phyloP scores from a whole-genome alignment of 2,888 invertebrate species.

The Lathronympha strigana region DNA sequence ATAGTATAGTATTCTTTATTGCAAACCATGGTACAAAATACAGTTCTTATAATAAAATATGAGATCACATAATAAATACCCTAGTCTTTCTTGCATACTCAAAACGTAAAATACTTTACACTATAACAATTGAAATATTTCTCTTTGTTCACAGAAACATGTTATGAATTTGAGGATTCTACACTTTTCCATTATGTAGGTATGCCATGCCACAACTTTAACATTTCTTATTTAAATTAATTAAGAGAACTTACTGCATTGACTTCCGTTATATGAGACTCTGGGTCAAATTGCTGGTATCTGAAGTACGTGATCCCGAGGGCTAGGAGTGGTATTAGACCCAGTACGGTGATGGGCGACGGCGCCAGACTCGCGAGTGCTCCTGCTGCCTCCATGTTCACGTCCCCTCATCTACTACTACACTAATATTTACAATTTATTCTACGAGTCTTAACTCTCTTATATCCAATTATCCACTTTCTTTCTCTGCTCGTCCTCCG shows the following conservation, averaged over 20 bases:
- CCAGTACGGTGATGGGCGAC: constrained; percentile 87
- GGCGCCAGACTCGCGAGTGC: constrained; percentile 84
- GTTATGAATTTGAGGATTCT: too few relatives aligned
- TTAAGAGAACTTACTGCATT: constrained; percentile 84
- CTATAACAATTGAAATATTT: too few relatives aligned
- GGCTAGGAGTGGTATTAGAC: constrained; percentile 92
- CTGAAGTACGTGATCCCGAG: constrained; percentile 92
- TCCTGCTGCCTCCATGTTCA: constrained; percentile 79
- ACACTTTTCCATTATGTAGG: too few relatives aligned
- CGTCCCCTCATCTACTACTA: constrained; percentile 72
- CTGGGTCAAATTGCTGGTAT: constrained; percentile 92
- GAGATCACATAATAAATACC: too few relatives aligned
- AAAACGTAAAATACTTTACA: too few relatives aligned
- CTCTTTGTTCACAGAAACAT: too few relatives aligned
- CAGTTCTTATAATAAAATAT: too few relatives aligned
- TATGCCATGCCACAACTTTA: too few relatives aligned
- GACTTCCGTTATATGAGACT: constrained; percentile 89
- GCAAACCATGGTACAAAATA: too few relatives aligned
- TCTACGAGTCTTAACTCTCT: constrained; percentile 72
- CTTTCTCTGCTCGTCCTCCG: constrained; percentile 82
- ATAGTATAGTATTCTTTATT: too few relatives aligned
- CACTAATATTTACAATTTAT: constrained; percentile 78
- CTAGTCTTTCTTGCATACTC: too few relatives aligned
- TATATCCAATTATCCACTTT: constrained; percentile 88
- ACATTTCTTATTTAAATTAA: neutral